Percentiles rank a stretch among this genome's conserved stretches.
phyloP scores from a whole-genome alignment of 2,888 invertebrate genomes.

The Spatulosminthurus flaviceps region DNA sequence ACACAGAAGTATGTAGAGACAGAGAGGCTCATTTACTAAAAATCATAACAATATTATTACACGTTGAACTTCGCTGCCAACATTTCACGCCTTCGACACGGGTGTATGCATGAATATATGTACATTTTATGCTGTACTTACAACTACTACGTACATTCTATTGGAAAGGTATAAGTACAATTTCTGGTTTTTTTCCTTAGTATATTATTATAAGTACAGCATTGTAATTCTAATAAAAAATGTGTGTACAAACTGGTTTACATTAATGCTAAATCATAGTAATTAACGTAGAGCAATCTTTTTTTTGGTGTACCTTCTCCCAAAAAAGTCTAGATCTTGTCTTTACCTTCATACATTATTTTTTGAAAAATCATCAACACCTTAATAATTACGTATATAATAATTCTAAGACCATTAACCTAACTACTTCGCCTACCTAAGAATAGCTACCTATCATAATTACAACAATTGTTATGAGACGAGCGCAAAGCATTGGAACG shows the following conservation, averaged over 20 bases:
- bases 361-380: too few relatives aligned
- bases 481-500: too few relatives aligned
- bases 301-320: background rate
- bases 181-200: background rate
- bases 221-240: conserved; percentile 7
- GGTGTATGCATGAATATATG: conserved; percentile 8
- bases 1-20: too few relatives aligned
- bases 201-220: background rate
- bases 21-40: background rate
- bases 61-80: conserved; percentile 18
- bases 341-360: background rate
- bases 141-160: background rate
- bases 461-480: too few relatives aligned
- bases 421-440: too few relatives aligned
- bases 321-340: background rate
- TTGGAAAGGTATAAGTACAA: background rate
- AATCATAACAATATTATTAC: too few relatives aligned
- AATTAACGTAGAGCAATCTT: background rate
- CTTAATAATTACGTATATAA: too few relatives aligned
- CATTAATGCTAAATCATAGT: conserved; percentile 2
- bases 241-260: conserved; percentile 15
- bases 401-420: too few relatives aligned
- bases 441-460: too few relatives aligned
- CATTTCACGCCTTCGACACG: background rate
- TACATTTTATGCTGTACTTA: background rate